These are phyloP conservation scores for Heliconius hermathena DNA, from an alignment of 1,140 invertebrate species.

Conservation along the genomic window DNA sequence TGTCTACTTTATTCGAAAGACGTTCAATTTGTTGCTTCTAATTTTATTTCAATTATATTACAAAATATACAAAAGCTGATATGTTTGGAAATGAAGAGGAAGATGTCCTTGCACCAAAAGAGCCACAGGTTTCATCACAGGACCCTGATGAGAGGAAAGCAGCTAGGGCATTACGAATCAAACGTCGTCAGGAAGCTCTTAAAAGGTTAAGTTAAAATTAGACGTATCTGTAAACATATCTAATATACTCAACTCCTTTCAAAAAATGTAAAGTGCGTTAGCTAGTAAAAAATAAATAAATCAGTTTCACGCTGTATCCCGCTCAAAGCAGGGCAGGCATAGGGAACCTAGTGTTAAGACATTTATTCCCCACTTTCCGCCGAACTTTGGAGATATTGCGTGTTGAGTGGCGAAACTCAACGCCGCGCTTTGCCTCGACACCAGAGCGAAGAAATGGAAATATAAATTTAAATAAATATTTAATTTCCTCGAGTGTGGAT, in stretches of 20 bases:
- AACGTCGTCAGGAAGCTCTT: constrained; percentile 82
- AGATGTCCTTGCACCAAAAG: constrained; percentile 74
- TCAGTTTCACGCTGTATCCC: too few species aligned
- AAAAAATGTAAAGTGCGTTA: too few species aligned
- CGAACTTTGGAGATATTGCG: too few species aligned
- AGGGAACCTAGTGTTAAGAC: too few species aligned
- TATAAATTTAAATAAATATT: too few species aligned
- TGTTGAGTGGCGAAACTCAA: too few species aligned
- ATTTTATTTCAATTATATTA: background rate
- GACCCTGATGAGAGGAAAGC: constrained; percentile 85
- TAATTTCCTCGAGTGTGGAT: too few species aligned
- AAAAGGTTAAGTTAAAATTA: constrained; percentile 76
- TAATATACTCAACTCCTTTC: background rate
- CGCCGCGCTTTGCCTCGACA: too few species aligned
- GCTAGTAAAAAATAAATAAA: too few species aligned
- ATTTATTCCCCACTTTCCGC: too few species aligned
- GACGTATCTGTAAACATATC: background rate
- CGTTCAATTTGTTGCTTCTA: background rate
- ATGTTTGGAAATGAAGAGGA: constrained; percentile 67
- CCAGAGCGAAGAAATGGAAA: too few species aligned
- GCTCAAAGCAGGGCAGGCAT: too few species aligned
- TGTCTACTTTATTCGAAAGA: background rate
- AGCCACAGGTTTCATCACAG: constrained; percentile 80
- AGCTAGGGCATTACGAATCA: constrained; percentile 83
- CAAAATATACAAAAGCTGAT: constrained; percentile 45